These are phyloP conservation scores for Luehdorfia chinensis DNA, from an alignment of 1,140 invertebrate species.

Conservation along the genomic window DNA sequence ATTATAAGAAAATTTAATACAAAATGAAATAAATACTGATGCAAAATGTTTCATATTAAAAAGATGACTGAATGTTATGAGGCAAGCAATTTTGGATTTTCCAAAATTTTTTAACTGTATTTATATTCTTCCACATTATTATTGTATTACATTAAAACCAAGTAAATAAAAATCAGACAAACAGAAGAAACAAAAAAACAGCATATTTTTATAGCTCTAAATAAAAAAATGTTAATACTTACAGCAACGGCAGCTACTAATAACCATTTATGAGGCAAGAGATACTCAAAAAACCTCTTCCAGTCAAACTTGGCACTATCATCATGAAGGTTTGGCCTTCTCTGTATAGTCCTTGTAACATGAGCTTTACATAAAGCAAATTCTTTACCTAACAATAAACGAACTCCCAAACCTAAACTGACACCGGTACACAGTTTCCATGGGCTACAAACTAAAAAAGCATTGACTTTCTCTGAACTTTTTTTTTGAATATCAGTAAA, in stretches of 20 bases:
- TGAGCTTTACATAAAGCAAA: constrained; percentile 52
- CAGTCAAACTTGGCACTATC: constrained; percentile 68
- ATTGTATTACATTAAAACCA: too few species aligned
- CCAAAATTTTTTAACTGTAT: too few species aligned
- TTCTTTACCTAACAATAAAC: constrained; percentile 44
- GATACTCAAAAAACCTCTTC: constrained; percentile 52
- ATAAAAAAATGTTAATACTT: too few species aligned
- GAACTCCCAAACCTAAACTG: constrained; percentile 56
- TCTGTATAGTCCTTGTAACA: constrained; percentile 48
- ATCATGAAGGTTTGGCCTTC: constrained; percentile 50
- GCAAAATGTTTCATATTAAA: too few species aligned
- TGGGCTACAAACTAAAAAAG: constrained; percentile 48
- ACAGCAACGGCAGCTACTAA: constrained; percentile 58
- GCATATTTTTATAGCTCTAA: too few species aligned
- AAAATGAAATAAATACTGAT: too few species aligned
- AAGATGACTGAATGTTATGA: too few species aligned
- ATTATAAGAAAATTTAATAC: too few species aligned
- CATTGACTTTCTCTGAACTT: constrained; percentile 37
- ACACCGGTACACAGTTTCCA: constrained; percentile 66
- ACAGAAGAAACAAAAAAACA: too few species aligned
- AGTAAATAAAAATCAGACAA: too few species aligned
- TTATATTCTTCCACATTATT: too few species aligned
- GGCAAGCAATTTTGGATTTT: too few species aligned
- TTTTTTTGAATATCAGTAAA: constrained; percentile 38
- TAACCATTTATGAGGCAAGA: constrained; percentile 58